Evolutionary conservation across 2,888 invertebrate genomes (phyloP).

Genomic region (Pseudococcus jackbeardsleyi): DNA sequence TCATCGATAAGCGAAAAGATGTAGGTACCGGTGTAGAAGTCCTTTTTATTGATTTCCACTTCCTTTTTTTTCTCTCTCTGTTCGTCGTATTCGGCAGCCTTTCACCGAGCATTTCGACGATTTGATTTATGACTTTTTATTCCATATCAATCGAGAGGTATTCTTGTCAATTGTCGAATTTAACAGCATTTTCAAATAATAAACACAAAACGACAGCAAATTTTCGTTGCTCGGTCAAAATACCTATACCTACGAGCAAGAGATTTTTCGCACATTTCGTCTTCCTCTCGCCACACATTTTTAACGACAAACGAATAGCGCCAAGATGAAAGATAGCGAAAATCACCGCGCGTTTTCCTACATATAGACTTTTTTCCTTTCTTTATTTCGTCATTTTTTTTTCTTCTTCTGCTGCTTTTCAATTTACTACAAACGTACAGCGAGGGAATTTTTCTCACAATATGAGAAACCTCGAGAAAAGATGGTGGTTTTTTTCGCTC

Average conservation of each 20-base stretch:
- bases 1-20: slow-evolving; percentile 26
- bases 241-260: background rate
- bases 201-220: slow-evolving; percentile 39
- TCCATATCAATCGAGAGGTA: slow-evolving; percentile 28
- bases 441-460: slow-evolving; percentile 11
- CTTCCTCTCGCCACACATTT: background rate
- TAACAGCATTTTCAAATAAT: slow-evolving; percentile 19
- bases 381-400: background rate
- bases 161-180: slow-evolving; percentile 37
- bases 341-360: background rate
- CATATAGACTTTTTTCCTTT: background rate
- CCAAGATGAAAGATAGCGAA: background rate
- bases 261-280: background rate
- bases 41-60: slow-evolving; percentile 34
- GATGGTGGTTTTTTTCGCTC: background rate
- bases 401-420: background rate
- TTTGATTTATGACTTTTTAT: slow-evolving; percentile 51
- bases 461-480: background rate
- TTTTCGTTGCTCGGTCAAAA: slow-evolving; percentile 1
- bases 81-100: background rate
- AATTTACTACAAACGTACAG: background rate
- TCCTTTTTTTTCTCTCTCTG: background rate
- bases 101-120: background rate
- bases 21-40: background rate
- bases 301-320: slow-evolving; percentile 10